Conservation (phyloP, 2,888 invertebrate species). For the Rhamnusium bicolor region DNA sequence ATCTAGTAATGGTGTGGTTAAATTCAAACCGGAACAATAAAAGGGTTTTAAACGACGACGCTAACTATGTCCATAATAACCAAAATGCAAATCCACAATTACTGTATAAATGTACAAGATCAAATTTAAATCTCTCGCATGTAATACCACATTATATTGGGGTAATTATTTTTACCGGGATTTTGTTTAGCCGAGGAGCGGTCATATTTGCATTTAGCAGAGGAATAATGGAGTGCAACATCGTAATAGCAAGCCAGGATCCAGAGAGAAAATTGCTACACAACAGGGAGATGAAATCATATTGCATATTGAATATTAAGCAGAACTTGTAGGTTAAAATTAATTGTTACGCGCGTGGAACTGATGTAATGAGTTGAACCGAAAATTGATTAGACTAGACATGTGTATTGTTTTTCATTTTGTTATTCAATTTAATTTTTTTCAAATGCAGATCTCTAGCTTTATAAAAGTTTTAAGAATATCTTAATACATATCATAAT, state of each 20-base stretch:
- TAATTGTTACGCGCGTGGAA: conserved; percentile 4
- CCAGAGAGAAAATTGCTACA: conserved; percentile 18
- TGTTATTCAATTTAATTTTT: no score
- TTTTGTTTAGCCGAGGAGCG: conserved; percentile 16
- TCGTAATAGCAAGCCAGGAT: not conserved
- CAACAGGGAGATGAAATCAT: conserved; percentile 5
- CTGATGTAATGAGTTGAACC: not conserved
- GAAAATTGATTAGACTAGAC: not conserved
- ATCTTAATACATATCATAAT: no score
- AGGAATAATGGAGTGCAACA: conserved; percentile 32
- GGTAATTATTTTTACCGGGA: conserved; percentile 34
- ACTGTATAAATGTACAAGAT: conserved; percentile 23
- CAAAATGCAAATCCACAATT: conserved; percentile 31
- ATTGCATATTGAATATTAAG: conserved; percentile 26
- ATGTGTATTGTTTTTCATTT: no score
- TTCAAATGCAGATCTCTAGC: no score
- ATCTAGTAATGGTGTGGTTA: not conserved
- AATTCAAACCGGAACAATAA: not conserved
- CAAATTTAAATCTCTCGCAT: conserved; percentile 22
- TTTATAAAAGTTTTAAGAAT: no score
- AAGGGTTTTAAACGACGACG: not conserved
- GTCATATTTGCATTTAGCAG: conserved; percentile 30
- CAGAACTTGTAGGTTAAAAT: not conserved
- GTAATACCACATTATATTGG: conserved; percentile 26
- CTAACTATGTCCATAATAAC: conserved; percentile 18